phyloP scores from a whole-genome alignment of 1,140 invertebrate genomes.

The Tetragnatha versicolor region DNA sequence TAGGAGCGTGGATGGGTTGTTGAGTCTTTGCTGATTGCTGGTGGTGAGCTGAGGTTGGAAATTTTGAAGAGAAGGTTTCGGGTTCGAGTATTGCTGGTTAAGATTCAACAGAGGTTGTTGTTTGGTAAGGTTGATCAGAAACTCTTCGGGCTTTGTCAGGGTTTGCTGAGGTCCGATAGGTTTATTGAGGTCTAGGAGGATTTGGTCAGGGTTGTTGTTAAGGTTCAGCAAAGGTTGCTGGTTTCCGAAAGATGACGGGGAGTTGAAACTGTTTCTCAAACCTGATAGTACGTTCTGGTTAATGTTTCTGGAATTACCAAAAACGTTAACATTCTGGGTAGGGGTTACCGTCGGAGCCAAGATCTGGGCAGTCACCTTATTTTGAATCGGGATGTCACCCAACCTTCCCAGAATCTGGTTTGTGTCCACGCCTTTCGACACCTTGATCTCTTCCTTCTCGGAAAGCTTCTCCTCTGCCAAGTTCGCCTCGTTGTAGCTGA shows the following conservation, averaged over 20 bases:
- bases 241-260: neutral
- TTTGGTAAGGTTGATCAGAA: conserved; percentile 1
- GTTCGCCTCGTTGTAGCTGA: conserved; percentile 13
- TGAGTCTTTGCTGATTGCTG: neutral
- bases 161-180: too few relatives aligned
- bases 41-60: neutral
- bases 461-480: conserved; percentile 2
- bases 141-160: neutral
- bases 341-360: neutral
- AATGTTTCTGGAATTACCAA: neutral
- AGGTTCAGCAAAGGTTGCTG: neutral
- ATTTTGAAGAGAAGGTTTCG: neutral
- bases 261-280: neutral
- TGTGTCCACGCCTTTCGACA: neutral
- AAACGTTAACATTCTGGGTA: neutral
- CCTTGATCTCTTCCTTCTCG: neutral
- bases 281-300: neutral
- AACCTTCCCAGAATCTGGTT: conserved; percentile 38
- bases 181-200: neutral
- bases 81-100: neutral
- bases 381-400: conserved; percentile 33
- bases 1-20: neutral
- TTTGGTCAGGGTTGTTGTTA: neutral
- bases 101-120: neutral
- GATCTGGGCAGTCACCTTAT: neutral